Evolutionary conservation across 2,797 vertebrate species (phyloP).

Genomic region (Centroberyx gerrardi): DNA sequence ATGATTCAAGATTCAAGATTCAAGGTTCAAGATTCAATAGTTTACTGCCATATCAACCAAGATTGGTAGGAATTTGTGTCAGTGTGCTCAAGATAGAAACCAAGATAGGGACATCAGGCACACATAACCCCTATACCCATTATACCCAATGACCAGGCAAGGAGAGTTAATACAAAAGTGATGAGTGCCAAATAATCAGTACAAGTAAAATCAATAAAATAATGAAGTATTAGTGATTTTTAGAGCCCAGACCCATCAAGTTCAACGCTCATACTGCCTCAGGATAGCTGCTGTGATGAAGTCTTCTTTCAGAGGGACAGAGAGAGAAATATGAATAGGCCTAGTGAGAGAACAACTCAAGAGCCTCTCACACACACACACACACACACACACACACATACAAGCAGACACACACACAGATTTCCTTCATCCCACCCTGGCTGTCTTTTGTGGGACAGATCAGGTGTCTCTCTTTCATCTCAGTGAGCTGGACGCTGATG

Average conservation of each 20-base stretch:
- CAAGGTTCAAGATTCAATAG: too few relatives aligned
- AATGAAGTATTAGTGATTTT: conserved; percentile 4
- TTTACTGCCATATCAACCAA: background rate
- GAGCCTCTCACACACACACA: too few relatives aligned
- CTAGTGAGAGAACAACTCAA: too few relatives aligned
- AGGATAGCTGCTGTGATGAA: too few relatives aligned
- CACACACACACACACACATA: background rate
- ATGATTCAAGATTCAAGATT: too few relatives aligned
- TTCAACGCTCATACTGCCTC: background rate
- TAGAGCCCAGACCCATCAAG: background rate
- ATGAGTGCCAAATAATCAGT: background rate
- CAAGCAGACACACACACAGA: background rate
- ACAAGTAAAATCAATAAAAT: conserved; percentile 16
- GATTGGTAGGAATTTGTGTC: background rate
- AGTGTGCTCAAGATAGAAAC: background rate
- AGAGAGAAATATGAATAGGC: too few relatives aligned
- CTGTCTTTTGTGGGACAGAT: conserved; percentile 31
- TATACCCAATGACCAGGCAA: too few relatives aligned
- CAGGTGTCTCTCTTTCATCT: conserved; percentile 55
- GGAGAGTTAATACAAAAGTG: background rate
- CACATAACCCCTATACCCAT: too few relatives aligned
- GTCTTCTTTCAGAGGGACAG: too few relatives aligned
- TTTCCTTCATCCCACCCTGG: conserved; percentile 4
- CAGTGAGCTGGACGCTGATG: conserved; percentile 40
- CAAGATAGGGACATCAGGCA: too few relatives aligned